These are phyloP conservation scores for Entomobrya multifasciata DNA, from an alignment of 2,888 invertebrate species.

Conservation along the genomic window DNA sequence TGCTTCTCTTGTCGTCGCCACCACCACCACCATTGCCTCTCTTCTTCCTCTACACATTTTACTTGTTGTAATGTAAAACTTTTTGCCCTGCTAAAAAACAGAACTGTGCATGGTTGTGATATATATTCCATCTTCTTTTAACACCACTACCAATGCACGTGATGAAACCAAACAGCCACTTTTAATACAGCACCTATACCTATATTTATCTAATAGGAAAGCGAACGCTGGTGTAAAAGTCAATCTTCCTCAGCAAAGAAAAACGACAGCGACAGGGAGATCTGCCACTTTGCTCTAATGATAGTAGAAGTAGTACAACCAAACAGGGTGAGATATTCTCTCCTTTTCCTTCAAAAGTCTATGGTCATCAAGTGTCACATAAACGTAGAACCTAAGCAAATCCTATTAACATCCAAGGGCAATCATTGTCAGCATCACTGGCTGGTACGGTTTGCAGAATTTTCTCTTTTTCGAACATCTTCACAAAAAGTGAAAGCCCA, in stretches of 20 bases:
- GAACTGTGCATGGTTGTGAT: background rate
- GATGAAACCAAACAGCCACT: background rate
- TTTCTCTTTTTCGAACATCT: background rate
- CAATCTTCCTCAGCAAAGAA: constrained; percentile 18
- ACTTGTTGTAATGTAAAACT: too few relatives aligned
- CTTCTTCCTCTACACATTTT: too few relatives aligned
- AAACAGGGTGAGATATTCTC: background rate
- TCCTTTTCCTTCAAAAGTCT: constrained; percentile 8
- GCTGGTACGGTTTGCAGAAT: background rate
- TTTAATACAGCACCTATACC: background rate
- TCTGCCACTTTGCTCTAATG: background rate
- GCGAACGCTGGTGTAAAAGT: constrained; percentile 26
- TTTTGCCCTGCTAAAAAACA: background rate
- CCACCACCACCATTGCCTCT: background rate
- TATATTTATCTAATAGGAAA: background rate
- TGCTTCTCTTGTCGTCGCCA: constrained; percentile 44
- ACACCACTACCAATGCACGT: too few relatives aligned
- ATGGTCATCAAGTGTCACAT: constrained; percentile 67
- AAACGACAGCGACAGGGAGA: constrained; percentile 23
- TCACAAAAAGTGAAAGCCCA: constrained; percentile 29
- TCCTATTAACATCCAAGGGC: constrained; percentile 66
- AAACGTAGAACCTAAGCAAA: constrained; percentile 56
- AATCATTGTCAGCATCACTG: constrained; percentile 51
- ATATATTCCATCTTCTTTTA: background rate
- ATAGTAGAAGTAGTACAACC: background rate